These are phyloP conservation scores for Etheostoma spectabile DNA, from an alignment of 2,113 vertebrate genomes.

Conservation along the genomic window DNA sequence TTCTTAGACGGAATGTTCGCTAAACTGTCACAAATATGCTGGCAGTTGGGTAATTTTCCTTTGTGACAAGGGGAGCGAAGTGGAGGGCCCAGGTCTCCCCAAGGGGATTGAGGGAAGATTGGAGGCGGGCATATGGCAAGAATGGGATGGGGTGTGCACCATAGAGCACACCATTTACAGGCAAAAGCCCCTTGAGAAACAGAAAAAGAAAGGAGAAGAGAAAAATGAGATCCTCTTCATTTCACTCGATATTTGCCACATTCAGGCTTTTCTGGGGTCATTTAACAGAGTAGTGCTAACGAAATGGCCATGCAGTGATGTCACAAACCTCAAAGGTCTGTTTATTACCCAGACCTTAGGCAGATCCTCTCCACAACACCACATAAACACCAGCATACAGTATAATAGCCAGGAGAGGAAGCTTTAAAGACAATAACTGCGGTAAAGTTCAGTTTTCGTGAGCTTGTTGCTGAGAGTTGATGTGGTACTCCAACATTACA, in stretches of 20 bases:
- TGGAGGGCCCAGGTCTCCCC: slow-evolving; percentile 67
- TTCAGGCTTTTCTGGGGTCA: slow-evolving; percentile 49
- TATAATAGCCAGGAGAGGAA: slow-evolving; percentile 9
- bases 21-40: slow-evolving; percentile 75
- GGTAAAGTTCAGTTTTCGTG: not conserved
- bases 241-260: slow-evolving; percentile 43
- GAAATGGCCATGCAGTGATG: slow-evolving; percentile 52
- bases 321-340: slow-evolving; percentile 32
- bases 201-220: slow-evolving; percentile 45
- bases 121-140: slow-evolving; percentile 74
- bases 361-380: slow-evolving; percentile 28
- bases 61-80: slow-evolving; percentile 58
- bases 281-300: slow-evolving; percentile 32
- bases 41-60: slow-evolving; percentile 76
- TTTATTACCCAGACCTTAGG: slow-evolving; percentile 48
- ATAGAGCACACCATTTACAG: slow-evolving; percentile 70
- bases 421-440: slow-evolving; percentile 28
- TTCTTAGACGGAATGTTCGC: slow-evolving; percentile 69
- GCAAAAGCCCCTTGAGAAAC: slow-evolving; percentile 67
- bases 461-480: slow-evolving; percentile 17
- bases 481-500: slow-evolving; percentile 4
- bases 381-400: slow-evolving; percentile 8
- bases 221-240: slow-evolving; percentile 72
- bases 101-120: slow-evolving; percentile 74
- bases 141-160: slow-evolving; percentile 57